Conservation (phyloP, 2,888 invertebrate genomes). For the Plusia festucae region DNA sequence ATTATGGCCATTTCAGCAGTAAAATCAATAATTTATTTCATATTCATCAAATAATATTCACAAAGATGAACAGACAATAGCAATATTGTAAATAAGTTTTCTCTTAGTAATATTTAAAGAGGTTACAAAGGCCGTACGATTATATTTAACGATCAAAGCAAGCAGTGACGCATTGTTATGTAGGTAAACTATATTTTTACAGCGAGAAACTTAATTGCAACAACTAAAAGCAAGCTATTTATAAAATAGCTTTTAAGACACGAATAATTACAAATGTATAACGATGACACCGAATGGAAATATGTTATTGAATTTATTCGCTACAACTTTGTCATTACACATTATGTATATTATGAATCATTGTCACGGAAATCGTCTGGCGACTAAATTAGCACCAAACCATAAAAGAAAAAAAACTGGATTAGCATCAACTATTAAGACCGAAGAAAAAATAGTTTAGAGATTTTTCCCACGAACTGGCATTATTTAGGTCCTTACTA, state of each 20-base stretch:
- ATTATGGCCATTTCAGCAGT: neutral
- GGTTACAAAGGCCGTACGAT: neutral
- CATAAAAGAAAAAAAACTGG: neutral
- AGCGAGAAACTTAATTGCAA: conserved; percentile 31
- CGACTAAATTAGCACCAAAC: neutral
- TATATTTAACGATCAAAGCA: conserved; percentile 32
- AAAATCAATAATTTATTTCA: too few relatives aligned
- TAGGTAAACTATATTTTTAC: conserved; percentile 27
- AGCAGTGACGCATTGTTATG: conserved; percentile 31
- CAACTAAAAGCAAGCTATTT: conserved; percentile 24
- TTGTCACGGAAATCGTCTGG: neutral
- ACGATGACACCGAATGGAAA: conserved; percentile 17
- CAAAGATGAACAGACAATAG: too few relatives aligned
- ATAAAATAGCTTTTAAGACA: conserved; percentile 34
- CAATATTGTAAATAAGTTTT: too few relatives aligned
- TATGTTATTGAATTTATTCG: conserved; percentile 22
- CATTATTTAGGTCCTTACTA: conserved; percentile 68
- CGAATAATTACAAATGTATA: conserved; percentile 33
- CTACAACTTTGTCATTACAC: conserved; percentile 19
- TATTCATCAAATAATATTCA: too few relatives aligned
- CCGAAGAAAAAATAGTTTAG: conserved; percentile 31
- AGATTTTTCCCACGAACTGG: conserved; percentile 69
- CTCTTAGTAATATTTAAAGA: too few relatives aligned
- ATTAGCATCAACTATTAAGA: neutral
- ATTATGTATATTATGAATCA: neutral